These are phyloP conservation scores for Metalampra italica DNA, from an alignment of 2,888 invertebrate genomes.

Conservation along the genomic window DNA sequence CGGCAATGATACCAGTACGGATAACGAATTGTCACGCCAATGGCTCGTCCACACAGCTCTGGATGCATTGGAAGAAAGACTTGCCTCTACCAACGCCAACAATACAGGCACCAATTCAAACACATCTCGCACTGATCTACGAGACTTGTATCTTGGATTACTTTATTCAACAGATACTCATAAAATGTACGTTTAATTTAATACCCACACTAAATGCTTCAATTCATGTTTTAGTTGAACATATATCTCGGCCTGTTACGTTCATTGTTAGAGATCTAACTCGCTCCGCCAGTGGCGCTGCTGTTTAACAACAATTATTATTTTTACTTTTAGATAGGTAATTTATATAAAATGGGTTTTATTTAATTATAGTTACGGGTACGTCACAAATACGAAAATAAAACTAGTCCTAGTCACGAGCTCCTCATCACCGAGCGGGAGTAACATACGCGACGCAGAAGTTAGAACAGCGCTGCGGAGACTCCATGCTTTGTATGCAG, in stretches of 20 bases:
- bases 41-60: constrained; percentile 95
- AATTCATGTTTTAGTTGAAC: no score
- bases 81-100: constrained; percentile 62
- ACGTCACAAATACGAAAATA: constrained; percentile 97
- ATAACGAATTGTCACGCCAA: constrained; percentile 92
- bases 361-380: constrained; percentile 85
- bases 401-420: constrained; percentile 96
- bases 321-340: no score
- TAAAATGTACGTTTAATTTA: constrained; percentile 85
- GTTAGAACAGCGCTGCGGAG: constrained; percentile 91
- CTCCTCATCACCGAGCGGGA: constrained; percentile 93
- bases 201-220: no score
- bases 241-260: no score
- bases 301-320: no score
- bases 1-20: constrained; percentile 80
- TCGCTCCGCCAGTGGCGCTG: no score
- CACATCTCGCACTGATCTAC: constrained; percentile 82
- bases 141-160: constrained; percentile 94
- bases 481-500: constrained; percentile 94
- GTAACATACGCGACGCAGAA: constrained; percentile 94
- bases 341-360: no score
- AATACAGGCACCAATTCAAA: constrained; percentile 77
- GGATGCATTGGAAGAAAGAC: constrained; percentile 93
- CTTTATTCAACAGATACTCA: constrained; percentile 96
- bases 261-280: no score